These are phyloP conservation scores for Vireo griseus DNA, from an alignment of 2,797 vertebrate genomes.

Conservation along the genomic window DNA sequence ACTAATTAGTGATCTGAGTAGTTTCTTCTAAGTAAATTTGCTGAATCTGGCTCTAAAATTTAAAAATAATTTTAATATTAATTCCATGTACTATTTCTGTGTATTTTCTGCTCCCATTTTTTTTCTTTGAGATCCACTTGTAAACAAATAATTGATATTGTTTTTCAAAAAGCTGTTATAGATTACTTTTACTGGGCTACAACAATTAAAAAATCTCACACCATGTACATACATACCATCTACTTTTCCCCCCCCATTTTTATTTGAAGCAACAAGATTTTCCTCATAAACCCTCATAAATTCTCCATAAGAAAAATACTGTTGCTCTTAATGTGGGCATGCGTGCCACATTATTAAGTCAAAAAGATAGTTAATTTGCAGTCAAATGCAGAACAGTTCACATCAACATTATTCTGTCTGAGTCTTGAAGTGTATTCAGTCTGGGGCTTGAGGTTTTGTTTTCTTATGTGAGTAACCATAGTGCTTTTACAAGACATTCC, in stretches of 20 bases:
- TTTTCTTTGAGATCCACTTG: neutral
- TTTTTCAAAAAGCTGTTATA: neutral
- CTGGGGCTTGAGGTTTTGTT: constrained; percentile 2
- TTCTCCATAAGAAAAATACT: constrained; percentile 2
- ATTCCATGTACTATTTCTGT: neutral
- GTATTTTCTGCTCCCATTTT: rapidly evolving
- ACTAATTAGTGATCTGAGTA: neutral
- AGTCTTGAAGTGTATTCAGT: neutral
- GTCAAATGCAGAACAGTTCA: constrained; percentile 43
- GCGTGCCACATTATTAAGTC: constrained; percentile 16
- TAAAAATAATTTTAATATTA: neutral
- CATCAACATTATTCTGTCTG: constrained; percentile 40
- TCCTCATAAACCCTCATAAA: constrained; percentile 29
- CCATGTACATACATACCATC: neutral
- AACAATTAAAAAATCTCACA: neutral
- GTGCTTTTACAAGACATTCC: constrained; percentile 53
- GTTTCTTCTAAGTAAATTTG: neutral
- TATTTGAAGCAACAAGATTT: constrained; percentile 25
- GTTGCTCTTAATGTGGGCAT: neutral
- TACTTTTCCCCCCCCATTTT: rapidly evolving
- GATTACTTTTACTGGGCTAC: neutral
- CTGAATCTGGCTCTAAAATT: neutral
- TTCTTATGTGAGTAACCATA: constrained; percentile 33
- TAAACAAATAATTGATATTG: neutral
- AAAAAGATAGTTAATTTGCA: constrained; percentile 50